A percentile compares a stretch with the other conserved stretches of the same genome.
phyloP scores from a whole-genome alignment of 2,113 vertebrate species.

The Anhinga rufa region DNA sequence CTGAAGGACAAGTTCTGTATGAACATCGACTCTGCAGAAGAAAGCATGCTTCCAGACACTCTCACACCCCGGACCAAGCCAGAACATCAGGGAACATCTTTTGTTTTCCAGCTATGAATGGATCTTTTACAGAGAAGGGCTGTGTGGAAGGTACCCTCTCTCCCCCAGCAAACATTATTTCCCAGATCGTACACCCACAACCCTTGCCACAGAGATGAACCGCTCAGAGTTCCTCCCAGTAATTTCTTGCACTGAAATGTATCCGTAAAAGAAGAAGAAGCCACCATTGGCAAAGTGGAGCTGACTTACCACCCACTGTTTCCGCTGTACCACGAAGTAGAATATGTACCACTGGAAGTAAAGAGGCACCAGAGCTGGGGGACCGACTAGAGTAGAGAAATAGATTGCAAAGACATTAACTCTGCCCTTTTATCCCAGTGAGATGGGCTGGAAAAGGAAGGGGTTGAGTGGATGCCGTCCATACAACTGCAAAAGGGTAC shows the following conservation, averaged over 20 bases:
- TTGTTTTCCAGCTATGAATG: neutral
- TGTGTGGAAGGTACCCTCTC: neutral
- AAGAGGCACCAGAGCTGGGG: slow-evolving; percentile 78
- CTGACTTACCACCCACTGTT: slow-evolving; percentile 78
- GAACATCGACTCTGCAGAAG: neutral
- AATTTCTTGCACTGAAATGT: neutral
- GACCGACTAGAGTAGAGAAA: slow-evolving; percentile 71
- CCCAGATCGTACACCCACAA: neutral
- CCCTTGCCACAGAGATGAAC: neutral
- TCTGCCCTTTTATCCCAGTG: neutral
- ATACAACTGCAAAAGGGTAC: neutral
- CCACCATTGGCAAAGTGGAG: fast-evolving
- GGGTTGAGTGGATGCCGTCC: neutral
- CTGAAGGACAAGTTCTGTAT: neutral
- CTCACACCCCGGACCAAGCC: neutral
- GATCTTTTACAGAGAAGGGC: neutral
- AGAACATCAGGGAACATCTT: neutral
- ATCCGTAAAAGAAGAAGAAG: neutral
- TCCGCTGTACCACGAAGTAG: slow-evolving; percentile 75
- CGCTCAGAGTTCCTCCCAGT: neutral
- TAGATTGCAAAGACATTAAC: neutral
- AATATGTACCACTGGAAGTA: slow-evolving; percentile 85
- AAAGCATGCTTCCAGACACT: neutral
- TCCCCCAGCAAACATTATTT: neutral
- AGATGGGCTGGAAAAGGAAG: neutral